Percentiles rank a stretch among this genome's conserved stretches.
Evolutionary conservation across 2,113 vertebrate species (phyloP).

Genomic region (Menidia beryllina): DNA sequence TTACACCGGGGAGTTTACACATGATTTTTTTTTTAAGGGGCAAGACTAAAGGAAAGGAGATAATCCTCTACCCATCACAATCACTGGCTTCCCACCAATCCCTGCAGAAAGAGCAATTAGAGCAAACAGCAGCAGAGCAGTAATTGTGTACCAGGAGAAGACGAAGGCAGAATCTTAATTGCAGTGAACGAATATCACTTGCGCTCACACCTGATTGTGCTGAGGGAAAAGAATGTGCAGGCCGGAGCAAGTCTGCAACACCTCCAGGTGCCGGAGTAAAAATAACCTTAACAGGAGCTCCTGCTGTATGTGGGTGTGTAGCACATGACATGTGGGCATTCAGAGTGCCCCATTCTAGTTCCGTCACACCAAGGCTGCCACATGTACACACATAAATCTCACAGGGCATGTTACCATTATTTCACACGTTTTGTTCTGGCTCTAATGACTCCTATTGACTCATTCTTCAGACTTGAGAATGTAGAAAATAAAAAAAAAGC

Average conservation of each 20-base stretch:
- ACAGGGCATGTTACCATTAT: conserved; percentile 86
- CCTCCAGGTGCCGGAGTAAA: conserved; percentile 92
- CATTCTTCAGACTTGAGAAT: conserved; percentile 15
- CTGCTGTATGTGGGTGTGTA: conserved; percentile 64
- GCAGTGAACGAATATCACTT: conserved; percentile 91
- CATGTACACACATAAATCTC: conserved; percentile 64
- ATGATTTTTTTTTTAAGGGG: conserved; percentile 97
- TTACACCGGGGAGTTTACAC: conserved; percentile 99
- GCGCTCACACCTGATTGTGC: conserved; percentile 89
- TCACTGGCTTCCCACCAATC: conserved; percentile 96
- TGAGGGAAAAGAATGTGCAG: conserved; percentile 80
- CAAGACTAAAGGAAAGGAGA: conserved; percentile 88
- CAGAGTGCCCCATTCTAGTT: conserved; percentile 82
- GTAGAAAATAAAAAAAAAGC: conserved; percentile 32
- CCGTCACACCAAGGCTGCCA: conserved; percentile 83
- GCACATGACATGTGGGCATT: conserved; percentile 82
- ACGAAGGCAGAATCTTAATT: conserved; percentile 95
- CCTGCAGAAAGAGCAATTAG: conserved; percentile 97
- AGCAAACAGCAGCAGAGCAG: conserved; percentile 90
- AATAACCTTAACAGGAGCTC: conserved; percentile 82
- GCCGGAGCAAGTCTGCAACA: conserved; percentile 79
- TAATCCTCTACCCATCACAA: conserved; percentile 96
- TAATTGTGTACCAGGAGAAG: conserved; percentile 96
- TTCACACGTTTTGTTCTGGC: conserved; percentile 75
- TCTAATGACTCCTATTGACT: conserved; percentile 35